Conservation (phyloP, 2,113 vertebrate species). For the Oncorhynchus masou region DNA sequence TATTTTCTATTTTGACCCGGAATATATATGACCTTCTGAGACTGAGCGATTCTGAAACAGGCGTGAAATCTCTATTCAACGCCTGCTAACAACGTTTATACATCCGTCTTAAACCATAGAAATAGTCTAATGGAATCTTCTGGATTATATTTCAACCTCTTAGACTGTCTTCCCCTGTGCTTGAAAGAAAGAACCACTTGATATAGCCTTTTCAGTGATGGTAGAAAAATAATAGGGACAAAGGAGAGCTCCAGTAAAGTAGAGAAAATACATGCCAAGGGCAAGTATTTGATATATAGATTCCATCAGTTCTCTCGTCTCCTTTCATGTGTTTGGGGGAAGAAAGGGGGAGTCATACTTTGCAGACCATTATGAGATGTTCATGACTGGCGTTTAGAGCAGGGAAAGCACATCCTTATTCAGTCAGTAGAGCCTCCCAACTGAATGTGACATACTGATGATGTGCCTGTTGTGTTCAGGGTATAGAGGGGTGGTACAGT, state of each 20-base stretch:
- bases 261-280: background rate
- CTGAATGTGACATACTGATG: background rate
- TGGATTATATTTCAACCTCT: too few species aligned
- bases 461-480: background rate
- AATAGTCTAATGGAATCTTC: too few species aligned
- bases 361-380: slow-evolving; percentile 26
- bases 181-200: background rate
- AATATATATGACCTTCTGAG: too few species aligned
- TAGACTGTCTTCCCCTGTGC: too few species aligned
- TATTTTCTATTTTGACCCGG: too few species aligned
- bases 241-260: background rate
- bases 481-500: background rate
- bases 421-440: background rate
- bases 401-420: background rate
- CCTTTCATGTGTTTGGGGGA: slow-evolving; percentile 15
- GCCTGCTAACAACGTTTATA: too few species aligned
- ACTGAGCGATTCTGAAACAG: too few species aligned
- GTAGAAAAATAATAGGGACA: background rate
- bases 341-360: slow-evolving; percentile 23
- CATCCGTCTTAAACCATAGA: too few species aligned
- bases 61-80: too few species aligned
- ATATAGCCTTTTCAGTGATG: background rate
- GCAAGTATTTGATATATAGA: slow-evolving; percentile 10
- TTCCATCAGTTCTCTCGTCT: slow-evolving; percentile 1
- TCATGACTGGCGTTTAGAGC: slow-evolving; percentile 33